Conservation (phyloP, 2,888 invertebrate genomes). For the Diloba caeruleocephala region DNA sequence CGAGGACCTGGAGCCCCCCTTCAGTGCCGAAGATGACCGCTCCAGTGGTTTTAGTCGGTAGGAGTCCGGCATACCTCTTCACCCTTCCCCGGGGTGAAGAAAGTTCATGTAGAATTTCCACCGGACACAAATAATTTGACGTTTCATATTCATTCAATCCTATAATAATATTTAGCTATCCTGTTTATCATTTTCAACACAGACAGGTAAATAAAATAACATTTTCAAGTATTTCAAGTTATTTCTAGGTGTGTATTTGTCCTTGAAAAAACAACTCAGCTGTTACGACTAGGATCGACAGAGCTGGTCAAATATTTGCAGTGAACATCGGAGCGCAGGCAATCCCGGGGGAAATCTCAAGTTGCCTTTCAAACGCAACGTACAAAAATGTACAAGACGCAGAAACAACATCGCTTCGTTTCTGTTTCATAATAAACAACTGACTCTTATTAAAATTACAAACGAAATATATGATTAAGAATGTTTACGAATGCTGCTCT, state of each 20-base stretch:
- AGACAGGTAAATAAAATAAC: slow-evolving; percentile 24
- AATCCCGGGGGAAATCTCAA: slow-evolving; percentile 66
- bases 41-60: no score
- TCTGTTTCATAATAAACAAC: slow-evolving; percentile 25
- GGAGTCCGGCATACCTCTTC: no score
- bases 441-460: slow-evolving; percentile 44
- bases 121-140: slow-evolving; percentile 42
- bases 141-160: slow-evolving; percentile 30
- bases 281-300: slow-evolving; percentile 36
- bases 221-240: slow-evolving; percentile 13
- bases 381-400: slow-evolving; percentile 49
- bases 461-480: slow-evolving; percentile 18
- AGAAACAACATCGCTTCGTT: slow-evolving; percentile 41
- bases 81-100: no score
- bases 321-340: slow-evolving; percentile 53
- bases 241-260: slow-evolving; percentile 27
- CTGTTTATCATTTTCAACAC: slow-evolving; percentile 19
- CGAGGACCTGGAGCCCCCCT: no score
- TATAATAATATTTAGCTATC: slow-evolving; percentile 33
- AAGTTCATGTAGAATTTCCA: no score
- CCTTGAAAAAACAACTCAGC: slow-evolving; percentile 18
- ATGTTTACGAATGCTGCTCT: slow-evolving; percentile 23
- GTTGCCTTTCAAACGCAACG: slow-evolving; percentile 50
- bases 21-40: no score
- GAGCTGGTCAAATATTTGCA: slow-evolving; percentile 60